phyloP scores from a whole-genome alignment of 2,113 vertebrate species.

The Chiloscyllium plagiosum region DNA sequence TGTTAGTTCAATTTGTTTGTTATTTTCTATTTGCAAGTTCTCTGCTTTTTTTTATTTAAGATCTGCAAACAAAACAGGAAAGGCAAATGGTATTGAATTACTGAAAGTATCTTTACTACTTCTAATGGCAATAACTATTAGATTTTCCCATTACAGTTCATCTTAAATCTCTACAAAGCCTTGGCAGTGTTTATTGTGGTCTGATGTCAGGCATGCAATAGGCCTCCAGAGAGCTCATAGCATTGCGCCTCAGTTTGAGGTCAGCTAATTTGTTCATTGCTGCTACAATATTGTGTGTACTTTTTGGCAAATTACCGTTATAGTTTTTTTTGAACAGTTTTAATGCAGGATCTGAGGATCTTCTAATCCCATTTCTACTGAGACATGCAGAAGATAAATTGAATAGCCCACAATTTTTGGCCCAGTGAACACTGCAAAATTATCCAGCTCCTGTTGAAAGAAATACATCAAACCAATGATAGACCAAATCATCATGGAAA shows the following conservation, averaged over 20 bases:
- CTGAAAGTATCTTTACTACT: background rate
- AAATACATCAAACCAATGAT: too few relatives aligned
- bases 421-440: too few relatives aligned
- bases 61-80: background rate
- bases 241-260: background rate
- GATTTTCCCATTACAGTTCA: background rate
- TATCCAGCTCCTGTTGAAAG: too few relatives aligned
- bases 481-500: too few relatives aligned
- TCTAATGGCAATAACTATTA: background rate
- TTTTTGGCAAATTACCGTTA: background rate
- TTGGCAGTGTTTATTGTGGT: background rate
- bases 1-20: background rate
- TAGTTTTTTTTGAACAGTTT: background rate
- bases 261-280: background rate
- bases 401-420: too few relatives aligned
- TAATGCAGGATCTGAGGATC: background rate
- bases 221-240: background rate
- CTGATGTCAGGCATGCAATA: background rate
- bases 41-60: background rate
- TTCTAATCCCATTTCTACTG: background rate
- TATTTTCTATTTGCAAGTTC: background rate
- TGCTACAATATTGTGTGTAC: background rate
- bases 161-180: background rate
- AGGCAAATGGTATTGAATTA: background rate
- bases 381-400: background rate